Evolutionary conservation across 1,140 invertebrate genomes (phyloP), one percentile per base, ranked within the genome.

Genomic region (Chironomus striatipennis): DNA sequence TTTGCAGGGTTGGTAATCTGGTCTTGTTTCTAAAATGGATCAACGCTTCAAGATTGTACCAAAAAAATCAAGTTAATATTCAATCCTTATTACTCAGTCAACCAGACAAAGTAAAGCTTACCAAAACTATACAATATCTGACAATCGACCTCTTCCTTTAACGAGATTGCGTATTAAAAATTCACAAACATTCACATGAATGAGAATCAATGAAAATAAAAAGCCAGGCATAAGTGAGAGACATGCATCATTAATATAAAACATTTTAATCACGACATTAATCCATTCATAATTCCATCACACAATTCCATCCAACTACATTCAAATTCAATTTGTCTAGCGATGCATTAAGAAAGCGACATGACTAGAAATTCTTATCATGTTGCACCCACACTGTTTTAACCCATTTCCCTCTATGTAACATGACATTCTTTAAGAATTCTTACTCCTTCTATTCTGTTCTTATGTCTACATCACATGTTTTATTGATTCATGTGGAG

Each of bases 261-360:
- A n/a, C 47, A 57, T 12, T 12, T n/a, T 15, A 57, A 57, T 57
- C 47, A 57, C n/a, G 12, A 57, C 12, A 57, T 57, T 57, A 57
- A 57, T 57, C 47, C 47, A 57, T 57, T 57, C 47, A 57, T 57
- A 57, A 57, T 57, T 57, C 43, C 47, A 57, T 57, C 47, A 57
- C 47, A 15, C 12, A 15, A 12, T 57, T 57, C 15, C 47, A 12
- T 57, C 47, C 0, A 57, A n/a, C n/a, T 57, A 0, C n/a, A 10
- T 57, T 57, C 15, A 57, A 2, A 15, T 57, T 57, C 47, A 57
- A 5, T 15, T 57, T 15, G 24, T 34, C 24, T 34, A 34, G 24
- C 24, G 24, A 15, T 57, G 47, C 47, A 57, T 57, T n/a, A 57
- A 57, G 15, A 12, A n/a, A n/a, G n/a, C n/a, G 4, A 57, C 47